Percentiles rank a stretch among this genome's conserved stretches.
Evolutionary conservation across 2,888 invertebrate species (phyloP).

Genomic region (Netelia fuscicornis): DNA sequence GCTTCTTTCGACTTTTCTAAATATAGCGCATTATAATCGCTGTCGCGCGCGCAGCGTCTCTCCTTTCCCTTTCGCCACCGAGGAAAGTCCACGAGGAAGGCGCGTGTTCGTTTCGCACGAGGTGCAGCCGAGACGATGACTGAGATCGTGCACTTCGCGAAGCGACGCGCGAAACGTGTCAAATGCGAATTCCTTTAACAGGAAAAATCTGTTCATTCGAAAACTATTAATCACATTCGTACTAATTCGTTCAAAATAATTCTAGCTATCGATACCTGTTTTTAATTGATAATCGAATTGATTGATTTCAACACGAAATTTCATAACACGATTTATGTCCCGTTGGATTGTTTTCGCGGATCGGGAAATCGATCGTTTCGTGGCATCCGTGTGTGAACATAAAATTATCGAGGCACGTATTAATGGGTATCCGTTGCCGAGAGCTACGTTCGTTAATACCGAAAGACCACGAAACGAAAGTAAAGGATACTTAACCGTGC

Average conservation of each 20-base stretch:
- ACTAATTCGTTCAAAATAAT: no score
- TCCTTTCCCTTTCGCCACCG: slow-evolving; percentile 70
- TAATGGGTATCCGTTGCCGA: slow-evolving; percentile 42
- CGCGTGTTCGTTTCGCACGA: slow-evolving; percentile 63
- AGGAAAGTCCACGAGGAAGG: slow-evolving; percentile 67
- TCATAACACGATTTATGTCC: no score
- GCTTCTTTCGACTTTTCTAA: slow-evolving; percentile 41
- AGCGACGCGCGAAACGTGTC: slow-evolving; percentile 31
- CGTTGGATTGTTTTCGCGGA: no score
- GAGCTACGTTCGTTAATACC: slow-evolving; percentile 29
- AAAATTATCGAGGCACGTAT: slow-evolving; percentile 19
- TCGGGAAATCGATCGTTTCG: no score
- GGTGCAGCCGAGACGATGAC: slow-evolving; percentile 39
- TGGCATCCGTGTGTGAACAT: neutral
- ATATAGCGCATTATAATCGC: slow-evolving; percentile 20
- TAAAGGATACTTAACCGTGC: slow-evolving; percentile 26
- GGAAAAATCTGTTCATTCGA: slow-evolving; percentile 29
- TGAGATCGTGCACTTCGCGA: slow-evolving; percentile 29
- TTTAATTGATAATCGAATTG: neutral
- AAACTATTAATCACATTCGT: slow-evolving; percentile 15
- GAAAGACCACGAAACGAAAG: slow-evolving; percentile 62
- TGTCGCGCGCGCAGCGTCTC: slow-evolving; percentile 32
- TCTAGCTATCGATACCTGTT: neutral
- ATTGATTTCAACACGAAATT: no score
- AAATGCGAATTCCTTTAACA: slow-evolving; percentile 33